These are phyloP conservation scores for Sarcophaga bullata DNA, from an alignment of 1,140 invertebrate genomes.

Conservation along the genomic window DNA sequence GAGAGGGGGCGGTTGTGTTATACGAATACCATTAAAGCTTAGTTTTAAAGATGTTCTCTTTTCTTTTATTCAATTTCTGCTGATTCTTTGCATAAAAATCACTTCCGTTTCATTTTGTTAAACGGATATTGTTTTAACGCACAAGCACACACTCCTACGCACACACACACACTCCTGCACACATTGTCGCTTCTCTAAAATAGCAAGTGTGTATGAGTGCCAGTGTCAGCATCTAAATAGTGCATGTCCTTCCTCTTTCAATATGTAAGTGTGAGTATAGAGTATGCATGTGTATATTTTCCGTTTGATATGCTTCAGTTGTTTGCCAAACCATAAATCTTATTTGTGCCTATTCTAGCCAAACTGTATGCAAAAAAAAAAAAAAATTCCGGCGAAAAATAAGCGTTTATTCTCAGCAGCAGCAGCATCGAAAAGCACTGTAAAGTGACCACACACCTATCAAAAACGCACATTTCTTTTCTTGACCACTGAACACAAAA, in stretches of 20 bases:
- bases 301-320: constrained; percentile 25
- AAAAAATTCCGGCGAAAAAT: neutral
- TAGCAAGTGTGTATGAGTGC: no score
- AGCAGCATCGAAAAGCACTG: no score
- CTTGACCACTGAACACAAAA: constrained; percentile 39
- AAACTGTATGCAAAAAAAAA: neutral
- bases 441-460: no score
- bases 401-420: neutral
- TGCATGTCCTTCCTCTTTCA: neutral
- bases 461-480: constrained; percentile 40
- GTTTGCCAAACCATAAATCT: constrained; percentile 35
- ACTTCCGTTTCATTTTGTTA: constrained; percentile 21
- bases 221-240: no score
- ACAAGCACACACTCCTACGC: no score
- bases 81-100: neutral
- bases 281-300: no score
- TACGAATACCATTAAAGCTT: neutral
- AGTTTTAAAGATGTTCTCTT: neutral
- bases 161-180: no score
- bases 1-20: no score
- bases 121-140: constrained; percentile 13
- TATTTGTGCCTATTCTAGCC: constrained; percentile 10
- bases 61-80: neutral
- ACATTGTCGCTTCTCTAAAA: no score
- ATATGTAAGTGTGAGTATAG: no score